phyloP scores from a whole-genome alignment of 2,888 invertebrate genomes.

The Hemicrepidius hirtus region DNA sequence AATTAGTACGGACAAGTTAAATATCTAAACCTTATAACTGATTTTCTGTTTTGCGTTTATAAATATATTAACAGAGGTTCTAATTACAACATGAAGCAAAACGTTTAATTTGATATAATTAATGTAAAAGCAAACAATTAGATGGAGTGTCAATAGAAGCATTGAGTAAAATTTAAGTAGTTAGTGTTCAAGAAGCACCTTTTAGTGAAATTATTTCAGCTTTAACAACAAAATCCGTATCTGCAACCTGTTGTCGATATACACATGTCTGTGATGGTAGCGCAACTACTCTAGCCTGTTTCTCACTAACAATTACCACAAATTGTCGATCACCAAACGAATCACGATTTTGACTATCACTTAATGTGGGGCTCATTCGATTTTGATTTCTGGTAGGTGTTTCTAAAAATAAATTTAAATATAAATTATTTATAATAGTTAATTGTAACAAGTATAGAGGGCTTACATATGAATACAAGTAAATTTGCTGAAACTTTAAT shows the following conservation, averaged over 20 bases:
- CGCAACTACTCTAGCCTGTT: conserved; percentile 94
- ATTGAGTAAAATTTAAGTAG: not conserved
- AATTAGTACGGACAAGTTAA: no score
- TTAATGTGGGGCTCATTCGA: conserved; percentile 86
- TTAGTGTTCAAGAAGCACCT: conserved; percentile 75
- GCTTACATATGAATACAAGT: no score
- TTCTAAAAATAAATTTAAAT: conserved; percentile 70
- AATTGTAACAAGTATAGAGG: no score
- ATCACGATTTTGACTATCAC: conserved; percentile 70
- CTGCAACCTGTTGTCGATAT: conserved; percentile 94
- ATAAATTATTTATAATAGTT: no score
- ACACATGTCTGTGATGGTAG: conserved; percentile 96
- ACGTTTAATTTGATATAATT: no score
- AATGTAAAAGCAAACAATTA: not conserved
- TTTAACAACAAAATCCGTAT: conserved; percentile 94
- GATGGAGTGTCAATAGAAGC: no score
- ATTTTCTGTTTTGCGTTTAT: no score
- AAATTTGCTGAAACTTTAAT: no score
- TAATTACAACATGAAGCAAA: no score
- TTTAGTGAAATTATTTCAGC: conserved; percentile 94
- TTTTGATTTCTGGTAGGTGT: conserved; percentile 81
- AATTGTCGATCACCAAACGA: conserved; percentile 89
- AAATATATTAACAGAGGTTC: no score
- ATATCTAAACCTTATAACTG: no score
- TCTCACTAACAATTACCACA: conserved; percentile 94